Percentiles rank a stretch among this genome's conserved stretches.
Conservation (phyloP, 1,140 invertebrate genomes). For the Drosophila micromelanica region DNA sequence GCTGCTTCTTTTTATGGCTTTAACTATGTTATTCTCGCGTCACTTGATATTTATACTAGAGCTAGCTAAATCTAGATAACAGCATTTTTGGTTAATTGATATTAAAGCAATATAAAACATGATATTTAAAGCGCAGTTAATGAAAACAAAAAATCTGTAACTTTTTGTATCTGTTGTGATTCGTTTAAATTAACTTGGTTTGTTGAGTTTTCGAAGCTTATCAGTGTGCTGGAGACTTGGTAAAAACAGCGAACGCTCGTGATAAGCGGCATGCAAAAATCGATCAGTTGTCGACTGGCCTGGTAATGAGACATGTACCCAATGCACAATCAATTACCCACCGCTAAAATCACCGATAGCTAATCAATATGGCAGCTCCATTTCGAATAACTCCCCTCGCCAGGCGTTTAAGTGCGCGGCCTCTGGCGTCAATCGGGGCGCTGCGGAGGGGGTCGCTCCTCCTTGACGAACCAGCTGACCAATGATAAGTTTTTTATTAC, state of each 20-base stretch:
- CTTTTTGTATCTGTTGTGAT: constrained; percentile 40
- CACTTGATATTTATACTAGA: constrained; percentile 47
- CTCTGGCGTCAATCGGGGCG: constrained; percentile 22
- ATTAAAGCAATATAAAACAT: constrained; percentile 42
- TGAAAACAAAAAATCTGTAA: not conserved
- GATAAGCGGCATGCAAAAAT: constrained; percentile 67
- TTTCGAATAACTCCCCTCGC: not conserved
- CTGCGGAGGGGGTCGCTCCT: not conserved
- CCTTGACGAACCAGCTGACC: constrained; percentile 33
- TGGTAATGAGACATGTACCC: constrained; percentile 63
- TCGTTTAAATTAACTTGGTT: constrained; percentile 32
- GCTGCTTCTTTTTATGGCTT: constrained; percentile 8
- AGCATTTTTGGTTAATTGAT: constrained; percentile 50
- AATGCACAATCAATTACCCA: constrained; percentile 69
- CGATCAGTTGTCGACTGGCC: constrained; percentile 67
- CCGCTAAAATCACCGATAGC: constrained; percentile 57
- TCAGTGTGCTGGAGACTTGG: constrained; percentile 18
- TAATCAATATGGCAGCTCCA: constrained; percentile 64
- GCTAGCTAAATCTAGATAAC: constrained; percentile 1
- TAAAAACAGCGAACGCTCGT: constrained; percentile 16
- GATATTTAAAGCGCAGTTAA: constrained; percentile 44
- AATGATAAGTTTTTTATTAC: constrained; percentile 27
- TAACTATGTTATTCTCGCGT: constrained; percentile 30
- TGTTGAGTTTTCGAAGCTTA: constrained; percentile 30
- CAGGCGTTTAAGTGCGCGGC: constrained; percentile 33